phyloP scores from a whole-genome alignment of 1,140 invertebrate species.

The Achatina immaculata region DNA sequence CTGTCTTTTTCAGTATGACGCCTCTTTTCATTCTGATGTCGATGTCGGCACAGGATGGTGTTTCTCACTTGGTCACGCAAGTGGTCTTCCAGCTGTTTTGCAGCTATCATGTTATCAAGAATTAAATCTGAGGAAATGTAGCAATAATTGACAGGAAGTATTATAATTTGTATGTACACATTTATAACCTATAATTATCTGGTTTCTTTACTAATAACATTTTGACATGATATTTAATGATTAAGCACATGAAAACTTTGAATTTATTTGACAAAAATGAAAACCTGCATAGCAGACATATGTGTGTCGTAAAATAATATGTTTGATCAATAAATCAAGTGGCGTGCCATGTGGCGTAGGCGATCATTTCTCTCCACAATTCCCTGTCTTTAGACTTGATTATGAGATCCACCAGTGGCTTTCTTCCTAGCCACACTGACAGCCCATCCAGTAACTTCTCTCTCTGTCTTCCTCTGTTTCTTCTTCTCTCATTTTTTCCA shows the following conservation, averaged over 20 bases:
- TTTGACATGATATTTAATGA: background rate
- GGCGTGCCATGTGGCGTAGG: no score
- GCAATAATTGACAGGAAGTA: background rate
- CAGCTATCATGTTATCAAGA: conserved; percentile 90
- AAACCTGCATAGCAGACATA: background rate
- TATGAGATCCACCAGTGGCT: no score
- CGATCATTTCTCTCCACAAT: no score
- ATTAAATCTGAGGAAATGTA: conserved; percentile 82
- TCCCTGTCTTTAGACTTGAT: no score
- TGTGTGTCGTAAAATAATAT: no score
- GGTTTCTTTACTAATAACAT: background rate
- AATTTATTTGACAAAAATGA: background rate
- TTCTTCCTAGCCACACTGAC: no score
- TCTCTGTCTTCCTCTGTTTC: no score
- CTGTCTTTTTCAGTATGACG: conserved; percentile 75
- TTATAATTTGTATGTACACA: background rate
- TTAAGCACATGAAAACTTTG: background rate
- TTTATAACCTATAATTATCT: background rate
- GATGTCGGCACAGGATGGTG: conserved; percentile 88
- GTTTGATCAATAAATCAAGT: no score
- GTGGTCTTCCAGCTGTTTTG: conserved; percentile 81
- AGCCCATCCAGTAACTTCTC: no score
- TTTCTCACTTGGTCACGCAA: conserved; percentile 87
- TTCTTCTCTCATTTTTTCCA: no score
- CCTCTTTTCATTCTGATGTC: conserved; percentile 82